Evolutionary conservation across 1,140 invertebrate genomes (phyloP), one percentile per base, ranked within the genome.

Genomic region (Magallana gigas): DNA sequence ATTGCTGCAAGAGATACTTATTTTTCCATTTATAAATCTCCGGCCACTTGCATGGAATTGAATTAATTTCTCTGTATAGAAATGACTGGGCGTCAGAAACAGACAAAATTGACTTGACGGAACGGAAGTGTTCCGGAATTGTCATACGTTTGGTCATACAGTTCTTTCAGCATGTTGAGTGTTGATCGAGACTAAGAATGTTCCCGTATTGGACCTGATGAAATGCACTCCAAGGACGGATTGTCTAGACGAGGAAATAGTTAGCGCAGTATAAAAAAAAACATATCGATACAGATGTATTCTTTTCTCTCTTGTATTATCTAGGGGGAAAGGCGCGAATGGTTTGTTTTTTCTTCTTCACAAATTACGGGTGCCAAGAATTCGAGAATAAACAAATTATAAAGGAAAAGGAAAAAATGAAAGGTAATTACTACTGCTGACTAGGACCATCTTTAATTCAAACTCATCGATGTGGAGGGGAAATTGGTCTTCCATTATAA

Each of bases 1-100:
- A 76, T 76, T 76, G 68, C 68, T 76, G 1, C 68, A 76, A 76
- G 68, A 76, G 68, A 76, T 76, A 76, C 68, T 76, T 76, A 36
- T 76, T 23, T 48, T 23, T 23, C 23, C 68, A 76, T 76, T 76
- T 76, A 36, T 76, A 76, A 76, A 76, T 76, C 68, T 76, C 68
- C 23, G 68, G 68, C 68, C 68, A 76, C 68, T 76, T 76, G 68
- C 68, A 12, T 76, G 68, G 14, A 76, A 76, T 76, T 76, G 23
- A 76, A 76, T 76, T 76, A 48, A 29, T 76, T 36, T 76, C 23
- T 76, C 68, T 76, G 23, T 29, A 29, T 7, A 29, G 68, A 76
- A 29, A 8, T 29, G 68, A 29, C 29, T 23, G 68, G 23, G 9
- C 23, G 68, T 76, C 68, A 29, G 18, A 76, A 76, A 29, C 11